Evolutionary conservation across 2,888 invertebrate species (phyloP).

Genomic region (Pseudococcus viburni): DNA sequence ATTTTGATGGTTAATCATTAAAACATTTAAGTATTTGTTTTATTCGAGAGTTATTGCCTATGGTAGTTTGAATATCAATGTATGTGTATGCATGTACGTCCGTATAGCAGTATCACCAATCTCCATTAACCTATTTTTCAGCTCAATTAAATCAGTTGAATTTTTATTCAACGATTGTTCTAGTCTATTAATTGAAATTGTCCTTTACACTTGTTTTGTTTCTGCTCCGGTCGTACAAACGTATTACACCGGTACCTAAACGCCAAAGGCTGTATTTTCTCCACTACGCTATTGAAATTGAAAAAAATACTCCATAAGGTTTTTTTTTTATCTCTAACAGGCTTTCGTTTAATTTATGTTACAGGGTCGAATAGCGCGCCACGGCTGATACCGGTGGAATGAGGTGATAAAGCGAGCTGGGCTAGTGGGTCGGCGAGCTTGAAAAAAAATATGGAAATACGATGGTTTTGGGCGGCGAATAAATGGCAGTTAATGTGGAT

Average conservation of each 20-base stretch:
- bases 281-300: neutral
- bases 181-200: conserved; percentile 12
- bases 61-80: neutral
- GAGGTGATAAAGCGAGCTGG: conserved; percentile 57
- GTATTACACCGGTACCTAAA: neutral
- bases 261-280: conserved; percentile 28
- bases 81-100: neutral
- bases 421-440: neutral
- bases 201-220: neutral
- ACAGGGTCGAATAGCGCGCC: neutral
- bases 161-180: neutral
- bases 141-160: neutral
- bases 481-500: conserved; percentile 55
- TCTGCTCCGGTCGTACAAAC: neutral
- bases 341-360: neutral
- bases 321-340: neutral
- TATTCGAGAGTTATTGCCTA: neutral
- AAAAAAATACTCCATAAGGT: neutral
- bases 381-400: neutral
- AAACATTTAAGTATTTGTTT: neutral
- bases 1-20: neutral
- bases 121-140: conserved; percentile 47
- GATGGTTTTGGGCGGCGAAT: conserved; percentile 46
- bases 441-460: conserved; percentile 64
- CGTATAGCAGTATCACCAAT: neutral